Conservation (phyloP, 1,140 invertebrate genomes). For the Hydropsyche tenuis region DNA sequence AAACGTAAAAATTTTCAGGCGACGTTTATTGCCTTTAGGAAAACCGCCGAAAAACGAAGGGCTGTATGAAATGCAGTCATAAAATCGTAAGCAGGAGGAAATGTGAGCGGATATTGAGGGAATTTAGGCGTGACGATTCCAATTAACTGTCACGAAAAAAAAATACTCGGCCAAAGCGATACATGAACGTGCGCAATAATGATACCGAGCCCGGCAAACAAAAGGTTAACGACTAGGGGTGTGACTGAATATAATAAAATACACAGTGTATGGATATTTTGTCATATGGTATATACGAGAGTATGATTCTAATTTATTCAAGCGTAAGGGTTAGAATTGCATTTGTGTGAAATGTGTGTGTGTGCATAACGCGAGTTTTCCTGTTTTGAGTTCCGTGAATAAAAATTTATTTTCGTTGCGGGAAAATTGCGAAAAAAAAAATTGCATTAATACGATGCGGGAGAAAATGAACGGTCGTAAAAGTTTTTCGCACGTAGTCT, state of each 20-base stretch:
- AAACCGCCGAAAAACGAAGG: not conserved
- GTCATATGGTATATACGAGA: too few relatives aligned
- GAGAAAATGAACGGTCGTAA: too few relatives aligned
- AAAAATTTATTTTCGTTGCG: not conserved
- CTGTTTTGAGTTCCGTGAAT: not conserved
- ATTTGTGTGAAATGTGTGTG: not conserved
- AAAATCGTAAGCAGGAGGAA: not conserved
- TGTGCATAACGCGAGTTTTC: not conserved
- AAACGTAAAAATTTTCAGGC: not conserved
- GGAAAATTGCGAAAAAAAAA: too few relatives aligned
- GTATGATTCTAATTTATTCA: too few relatives aligned
- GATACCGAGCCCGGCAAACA: conserved; percentile 25
- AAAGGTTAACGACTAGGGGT: conserved; percentile 35
- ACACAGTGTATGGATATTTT: not conserved
- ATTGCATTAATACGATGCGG: too few relatives aligned
- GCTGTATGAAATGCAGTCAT: not conserved
- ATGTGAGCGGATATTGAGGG: conserved; percentile 12
- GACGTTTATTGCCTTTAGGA: not conserved
- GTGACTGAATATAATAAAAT: conserved; percentile 15
- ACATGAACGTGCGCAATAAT: conserved; percentile 19
- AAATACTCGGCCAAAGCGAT: not conserved
- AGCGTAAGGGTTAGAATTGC: not conserved
- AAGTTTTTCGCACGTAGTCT: too few relatives aligned
- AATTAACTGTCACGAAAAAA: conserved; percentile 29
- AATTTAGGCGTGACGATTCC: conserved; percentile 23